Evolutionary conservation across 2,113 vertebrate species (phyloP).

Genomic region (Phylloscopus trochiloides): DNA sequence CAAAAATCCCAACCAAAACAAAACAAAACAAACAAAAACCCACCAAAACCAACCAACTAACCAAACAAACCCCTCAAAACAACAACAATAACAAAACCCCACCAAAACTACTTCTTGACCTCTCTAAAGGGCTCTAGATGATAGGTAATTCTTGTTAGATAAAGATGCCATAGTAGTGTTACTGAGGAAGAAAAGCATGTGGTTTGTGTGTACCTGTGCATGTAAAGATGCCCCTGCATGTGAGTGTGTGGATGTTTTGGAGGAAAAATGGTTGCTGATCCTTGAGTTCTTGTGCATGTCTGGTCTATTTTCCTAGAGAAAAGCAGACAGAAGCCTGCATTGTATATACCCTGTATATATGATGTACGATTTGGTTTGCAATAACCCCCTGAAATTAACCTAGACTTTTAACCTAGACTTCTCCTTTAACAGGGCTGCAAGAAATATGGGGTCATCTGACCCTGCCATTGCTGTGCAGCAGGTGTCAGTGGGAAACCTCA

Average conservation of each 20-base stretch:
- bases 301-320: not conserved
- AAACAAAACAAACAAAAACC: too few species aligned
- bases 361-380: not conserved
- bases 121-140: not conserved
- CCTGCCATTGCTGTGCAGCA: not conserved
- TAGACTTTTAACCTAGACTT: not conserved
- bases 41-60: too few species aligned
- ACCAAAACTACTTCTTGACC: not conserved
- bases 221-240: not conserved
- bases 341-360: not conserved
- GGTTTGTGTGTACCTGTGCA: rapidly evolving
- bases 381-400: not conserved
- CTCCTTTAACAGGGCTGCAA: not conserved
- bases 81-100: too few species aligned
- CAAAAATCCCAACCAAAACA: too few species aligned
- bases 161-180: not conserved
- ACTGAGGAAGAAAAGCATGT: not conserved
- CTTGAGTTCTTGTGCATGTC: not conserved
- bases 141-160: not conserved
- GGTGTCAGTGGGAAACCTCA: not conserved
- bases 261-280: not conserved
- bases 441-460: not conserved
- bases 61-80: too few species aligned
- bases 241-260: not conserved
- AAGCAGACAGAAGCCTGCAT: not conserved